Evolutionary conservation across 1,140 invertebrate genomes (phyloP).

Genomic region (Macrosteles quadrilineatus): DNA sequence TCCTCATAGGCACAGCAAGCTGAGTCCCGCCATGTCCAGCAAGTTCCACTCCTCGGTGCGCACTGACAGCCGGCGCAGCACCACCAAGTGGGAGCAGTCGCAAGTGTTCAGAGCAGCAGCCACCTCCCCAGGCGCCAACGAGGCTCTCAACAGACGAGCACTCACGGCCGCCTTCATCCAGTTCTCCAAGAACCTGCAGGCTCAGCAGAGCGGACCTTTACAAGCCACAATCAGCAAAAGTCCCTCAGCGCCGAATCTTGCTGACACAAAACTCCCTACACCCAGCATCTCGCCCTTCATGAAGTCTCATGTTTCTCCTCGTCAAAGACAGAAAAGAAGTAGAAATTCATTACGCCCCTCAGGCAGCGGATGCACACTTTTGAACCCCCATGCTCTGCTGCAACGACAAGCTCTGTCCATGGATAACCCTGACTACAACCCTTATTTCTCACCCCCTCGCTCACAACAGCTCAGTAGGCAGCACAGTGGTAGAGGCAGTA

Average conservation of each 20-base stretch:
- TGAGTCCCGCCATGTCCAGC: slow-evolving; percentile 30
- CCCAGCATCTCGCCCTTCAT: slow-evolving; percentile 17
- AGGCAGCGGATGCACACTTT: slow-evolving; percentile 53
- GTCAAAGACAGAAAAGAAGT: slow-evolving; percentile 40
- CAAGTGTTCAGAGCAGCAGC: slow-evolving; percentile 8
- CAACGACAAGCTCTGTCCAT: slow-evolving; percentile 65
- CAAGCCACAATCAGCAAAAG: slow-evolving; percentile 51
- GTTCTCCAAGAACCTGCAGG: slow-evolving; percentile 63
- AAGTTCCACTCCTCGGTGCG: slow-evolving; percentile 34
- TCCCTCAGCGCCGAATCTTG: slow-evolving; percentile 58
- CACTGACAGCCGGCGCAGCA: slow-evolving; percentile 33
- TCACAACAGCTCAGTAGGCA: slow-evolving; percentile 36
- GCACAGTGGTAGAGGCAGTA: slow-evolving; percentile 38
- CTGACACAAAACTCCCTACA: slow-evolving; percentile 39
- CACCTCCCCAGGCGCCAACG: slow-evolving; percentile 25
- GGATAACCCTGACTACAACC: slow-evolving; percentile 53
- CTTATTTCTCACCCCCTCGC: slow-evolving; percentile 42
- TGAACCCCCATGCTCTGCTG: slow-evolving; percentile 55
- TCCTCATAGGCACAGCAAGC: slow-evolving; percentile 34
- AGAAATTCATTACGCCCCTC: slow-evolving; percentile 37
- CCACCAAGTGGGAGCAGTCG: slow-evolving; percentile 16
- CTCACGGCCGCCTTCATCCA: slow-evolving; percentile 70
- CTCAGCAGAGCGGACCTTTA: slow-evolving; percentile 20
- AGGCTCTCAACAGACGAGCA: slow-evolving; percentile 54
- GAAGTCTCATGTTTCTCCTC: slow-evolving; percentile 52